phyloP scores from a whole-genome alignment of 2,888 invertebrate genomes.

The Lasioglossum marginatum region DNA sequence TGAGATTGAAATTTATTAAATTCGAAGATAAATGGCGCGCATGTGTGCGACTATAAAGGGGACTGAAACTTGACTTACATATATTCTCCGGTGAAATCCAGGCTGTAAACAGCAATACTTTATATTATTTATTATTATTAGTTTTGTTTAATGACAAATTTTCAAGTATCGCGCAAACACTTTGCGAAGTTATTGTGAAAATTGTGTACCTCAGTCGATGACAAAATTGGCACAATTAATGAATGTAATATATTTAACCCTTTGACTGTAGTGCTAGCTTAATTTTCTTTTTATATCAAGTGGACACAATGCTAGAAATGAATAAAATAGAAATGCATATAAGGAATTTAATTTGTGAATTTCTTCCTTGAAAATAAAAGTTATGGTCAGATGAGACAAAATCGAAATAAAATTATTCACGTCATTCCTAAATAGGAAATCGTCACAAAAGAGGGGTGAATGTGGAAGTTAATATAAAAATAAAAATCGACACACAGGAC shows the following conservation, averaged over 20 bases:
- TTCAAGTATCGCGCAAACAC: not conserved
- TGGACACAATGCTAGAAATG: too few relatives aligned
- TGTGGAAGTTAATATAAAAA: not conserved
- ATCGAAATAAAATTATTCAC: too few relatives aligned
- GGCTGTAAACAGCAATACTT: not conserved
- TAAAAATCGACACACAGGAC: not conserved
- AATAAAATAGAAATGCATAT: too few relatives aligned
- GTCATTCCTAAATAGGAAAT: not conserved
- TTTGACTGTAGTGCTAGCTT: too few relatives aligned
- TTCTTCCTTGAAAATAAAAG: too few relatives aligned
- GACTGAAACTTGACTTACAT: not conserved
- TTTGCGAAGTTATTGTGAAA: not conserved
- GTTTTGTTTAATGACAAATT: not conserved
- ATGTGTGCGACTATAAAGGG: not conserved
- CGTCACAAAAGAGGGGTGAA: not conserved
- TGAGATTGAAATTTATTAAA: constrained; percentile 3
- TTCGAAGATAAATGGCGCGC: not conserved
- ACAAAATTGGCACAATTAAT: too few relatives aligned
- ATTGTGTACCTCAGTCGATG: too few relatives aligned
- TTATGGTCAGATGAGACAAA: too few relatives aligned
- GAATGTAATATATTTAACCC: too few relatives aligned
- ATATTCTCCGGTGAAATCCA: not conserved
- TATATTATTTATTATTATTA: too few relatives aligned
- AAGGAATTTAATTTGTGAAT: too few relatives aligned
- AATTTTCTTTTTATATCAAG: too few relatives aligned